Percentiles rank a stretch among this genome's conserved stretches.
phyloP scores from a whole-genome alignment of 2,113 vertebrate species.

The Psephotus haematonotus region DNA sequence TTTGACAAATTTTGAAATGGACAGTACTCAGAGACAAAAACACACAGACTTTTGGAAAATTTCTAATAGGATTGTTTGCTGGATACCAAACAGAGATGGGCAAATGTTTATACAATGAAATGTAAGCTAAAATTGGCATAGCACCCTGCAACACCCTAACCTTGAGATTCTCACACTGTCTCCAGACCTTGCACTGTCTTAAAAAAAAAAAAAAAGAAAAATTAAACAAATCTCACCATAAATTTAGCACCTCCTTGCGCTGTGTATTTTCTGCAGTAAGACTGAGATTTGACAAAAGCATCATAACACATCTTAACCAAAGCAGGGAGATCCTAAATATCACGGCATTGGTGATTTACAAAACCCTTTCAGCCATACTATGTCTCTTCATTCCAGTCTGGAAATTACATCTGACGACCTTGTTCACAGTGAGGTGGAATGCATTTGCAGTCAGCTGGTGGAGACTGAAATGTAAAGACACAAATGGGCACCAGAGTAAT shows the following conservation, averaged over 20 bases:
- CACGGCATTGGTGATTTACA: background rate
- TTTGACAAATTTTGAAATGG: background rate
- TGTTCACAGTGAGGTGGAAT: background rate
- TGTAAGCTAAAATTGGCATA: background rate
- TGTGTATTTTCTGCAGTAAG: background rate
- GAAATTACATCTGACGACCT: background rate
- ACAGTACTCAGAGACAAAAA: background rate
- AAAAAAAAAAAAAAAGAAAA: background rate
- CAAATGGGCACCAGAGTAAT: background rate
- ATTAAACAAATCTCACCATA: background rate
- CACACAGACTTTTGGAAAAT: background rate
- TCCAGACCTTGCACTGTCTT: background rate
- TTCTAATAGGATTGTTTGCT: conserved; percentile 46
- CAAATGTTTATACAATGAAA: background rate
- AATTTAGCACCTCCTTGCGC: background rate
- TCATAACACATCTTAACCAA: background rate
- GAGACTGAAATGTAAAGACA: conserved; percentile 19
- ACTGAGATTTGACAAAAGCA: background rate
- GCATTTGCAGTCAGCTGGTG: background rate
- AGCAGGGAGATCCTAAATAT: background rate
- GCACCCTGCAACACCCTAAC: background rate
- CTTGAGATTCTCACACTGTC: background rate
- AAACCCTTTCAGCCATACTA: background rate
- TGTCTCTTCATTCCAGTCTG: background rate
- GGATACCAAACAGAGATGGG: conserved; percentile 64